phyloP scores from a whole-genome alignment of 2,888 invertebrate genomes.

The Cryptus viduatorius region DNA sequence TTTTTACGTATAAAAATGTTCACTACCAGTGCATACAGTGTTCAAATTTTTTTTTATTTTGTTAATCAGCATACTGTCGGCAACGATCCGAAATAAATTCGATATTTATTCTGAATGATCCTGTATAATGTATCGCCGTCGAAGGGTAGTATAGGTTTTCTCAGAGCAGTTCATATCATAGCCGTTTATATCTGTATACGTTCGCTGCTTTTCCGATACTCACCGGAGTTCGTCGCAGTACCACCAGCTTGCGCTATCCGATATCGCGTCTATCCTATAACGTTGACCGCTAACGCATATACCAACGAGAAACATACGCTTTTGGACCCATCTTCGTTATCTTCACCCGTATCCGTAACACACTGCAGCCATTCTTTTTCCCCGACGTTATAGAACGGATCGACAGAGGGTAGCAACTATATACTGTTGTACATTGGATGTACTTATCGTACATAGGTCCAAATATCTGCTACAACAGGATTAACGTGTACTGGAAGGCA shows the following conservation, averaged over 20 bases:
- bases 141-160: background rate
- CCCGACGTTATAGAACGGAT: background rate
- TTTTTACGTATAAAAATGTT: too few species aligned
- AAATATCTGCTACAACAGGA: background rate
- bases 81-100: too few species aligned
- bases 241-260: constrained; percentile 22
- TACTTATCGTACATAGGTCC: background rate
- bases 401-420: background rate
- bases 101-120: background rate
- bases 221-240: background rate
- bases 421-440: background rate
- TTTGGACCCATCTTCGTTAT: constrained; percentile 15
- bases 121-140: background rate
- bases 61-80: too few species aligned
- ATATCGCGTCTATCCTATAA: constrained; percentile 31
- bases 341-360: constrained; percentile 44
- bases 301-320: constrained; percentile 20
- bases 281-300: constrained; percentile 23
- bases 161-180: constrained; percentile 1
- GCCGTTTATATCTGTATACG: background rate
- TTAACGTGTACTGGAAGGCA: constrained; percentile 1
- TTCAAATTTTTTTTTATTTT: background rate
- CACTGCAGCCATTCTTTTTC: constrained; percentile 12
- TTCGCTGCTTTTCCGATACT: background rate
- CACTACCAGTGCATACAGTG: too few species aligned